Evolutionary conservation across 2,888 invertebrate species (phyloP), one percentile per base, ranked within the genome.

Genomic region (Rhamnusium bicolor): DNA sequence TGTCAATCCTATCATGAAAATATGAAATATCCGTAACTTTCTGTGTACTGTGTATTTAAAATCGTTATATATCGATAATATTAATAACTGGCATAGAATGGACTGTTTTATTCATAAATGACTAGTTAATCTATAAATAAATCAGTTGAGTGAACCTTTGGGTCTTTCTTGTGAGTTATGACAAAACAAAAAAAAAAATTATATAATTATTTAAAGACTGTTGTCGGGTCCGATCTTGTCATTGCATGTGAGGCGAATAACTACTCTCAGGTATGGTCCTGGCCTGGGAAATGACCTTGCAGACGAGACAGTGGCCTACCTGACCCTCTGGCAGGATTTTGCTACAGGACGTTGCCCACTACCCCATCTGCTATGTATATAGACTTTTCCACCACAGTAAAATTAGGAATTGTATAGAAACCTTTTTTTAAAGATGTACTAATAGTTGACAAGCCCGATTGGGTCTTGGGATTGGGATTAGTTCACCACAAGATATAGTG

Each of bases 291-390:
- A 80, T 80, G 77, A 81, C 81, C 81, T 81, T 82, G 81, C 78
- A 78, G 74, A 74, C 82, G 76, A 81, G 81, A 81, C 82, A 77
- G 75, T 77, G 78, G 80, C 76, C 80, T 79, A 79, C 78, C 78
- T 80, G 80, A 67, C 60, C 72, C 74, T 77, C 56, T 77, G 58
- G 68, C 74, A 68, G 72, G 63, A 69, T 69, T 63, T 62, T 32
- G 66, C 72, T 74, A 74, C 72, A 79, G 79, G 75, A 74, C 81
- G 72, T 79, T 80, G 80, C 70, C 79, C 80, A 77, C 74, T 67
- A 78, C 75, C 75, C 76, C 74, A 72, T 75, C 63, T 53, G 47
- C 54, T 58, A 16, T 58, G 47, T n/a, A 54, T 71, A 24, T n/a
- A 53, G n/a, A 46, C 60, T 10, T 63, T 65, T 75, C 77, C 75